A percentile compares a stretch with the other conserved stretches of the same genome.
These are phyloP conservation scores for Pristionchus maxplancki DNA, from an alignment of 2,888 invertebrate species.

Conservation along the genomic window DNA sequence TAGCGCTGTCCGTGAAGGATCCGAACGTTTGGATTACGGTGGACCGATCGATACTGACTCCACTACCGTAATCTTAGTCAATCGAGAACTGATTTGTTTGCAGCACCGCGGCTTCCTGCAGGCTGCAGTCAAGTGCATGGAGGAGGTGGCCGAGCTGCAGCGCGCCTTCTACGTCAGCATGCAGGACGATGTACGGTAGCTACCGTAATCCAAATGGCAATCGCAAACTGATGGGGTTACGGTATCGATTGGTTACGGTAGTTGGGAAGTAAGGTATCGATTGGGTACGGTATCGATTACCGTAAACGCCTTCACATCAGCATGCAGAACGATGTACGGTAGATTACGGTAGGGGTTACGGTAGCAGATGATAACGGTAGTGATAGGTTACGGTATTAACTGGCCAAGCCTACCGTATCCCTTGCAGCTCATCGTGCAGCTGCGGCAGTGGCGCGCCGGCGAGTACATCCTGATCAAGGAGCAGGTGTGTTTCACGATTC, in stretches of 20 bases:
- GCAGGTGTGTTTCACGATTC: not conserved
- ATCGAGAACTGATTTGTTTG: not conserved
- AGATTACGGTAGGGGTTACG: too few relatives aligned
- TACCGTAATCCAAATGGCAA: not conserved
- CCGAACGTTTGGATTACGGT: not conserved
- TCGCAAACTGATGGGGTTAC: not conserved
- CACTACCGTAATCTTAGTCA: too few relatives aligned
- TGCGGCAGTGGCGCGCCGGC: constrained; percentile 33
- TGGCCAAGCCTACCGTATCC: not conserved
- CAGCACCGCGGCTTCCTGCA: constrained; percentile 33
- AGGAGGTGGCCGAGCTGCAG: constrained; percentile 27
- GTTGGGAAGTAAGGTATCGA: not conserved
- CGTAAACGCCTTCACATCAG: too few relatives aligned
- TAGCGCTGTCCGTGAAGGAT: not conserved
- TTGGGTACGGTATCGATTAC: too few relatives aligned
- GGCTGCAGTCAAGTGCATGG: constrained; percentile 24
- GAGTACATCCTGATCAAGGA: constrained; percentile 22
- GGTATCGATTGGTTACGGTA: not conserved
- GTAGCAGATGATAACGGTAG: too few relatives aligned
- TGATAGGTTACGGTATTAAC: too few relatives aligned
- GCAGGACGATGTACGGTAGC: constrained; percentile 40
- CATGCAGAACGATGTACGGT: too few relatives aligned
- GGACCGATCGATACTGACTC: too few relatives aligned
- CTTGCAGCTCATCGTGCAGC: constrained; percentile 22
- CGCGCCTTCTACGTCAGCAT: constrained; percentile 4